phyloP scores from a whole-genome alignment of 1,140 invertebrate genomes.

The Leptinotarsa texana region DNA sequence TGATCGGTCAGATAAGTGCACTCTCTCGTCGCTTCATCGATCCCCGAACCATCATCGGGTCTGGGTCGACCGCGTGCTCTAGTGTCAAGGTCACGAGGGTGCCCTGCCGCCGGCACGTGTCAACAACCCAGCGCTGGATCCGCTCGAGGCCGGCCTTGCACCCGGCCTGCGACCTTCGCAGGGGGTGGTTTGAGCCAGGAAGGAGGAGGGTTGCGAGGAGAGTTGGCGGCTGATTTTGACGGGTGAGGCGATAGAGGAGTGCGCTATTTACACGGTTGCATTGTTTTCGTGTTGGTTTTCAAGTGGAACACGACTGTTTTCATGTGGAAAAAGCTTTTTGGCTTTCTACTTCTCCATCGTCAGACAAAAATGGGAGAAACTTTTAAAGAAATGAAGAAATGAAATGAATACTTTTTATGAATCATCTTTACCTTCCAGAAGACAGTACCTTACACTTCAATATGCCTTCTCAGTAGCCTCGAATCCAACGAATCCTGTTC shows the following conservation, averaged over 20 bases:
- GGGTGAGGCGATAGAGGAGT: neutral
- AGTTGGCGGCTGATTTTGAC: neutral
- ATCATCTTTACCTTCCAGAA: no score
- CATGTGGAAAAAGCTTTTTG: no score
- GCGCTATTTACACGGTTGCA: neutral
- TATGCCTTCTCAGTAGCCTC: no score
- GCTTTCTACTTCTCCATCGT: no score
- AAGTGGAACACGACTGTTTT: no score
- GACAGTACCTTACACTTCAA: no score
- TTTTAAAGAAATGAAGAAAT: no score
- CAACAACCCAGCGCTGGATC: neutral
- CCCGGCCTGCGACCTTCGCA: neutral
- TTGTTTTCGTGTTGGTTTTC: no score
- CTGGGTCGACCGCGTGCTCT: neutral
- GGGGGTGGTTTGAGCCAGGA: neutral
- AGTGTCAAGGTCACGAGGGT: constrained; percentile 1
- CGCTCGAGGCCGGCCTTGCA: neutral
- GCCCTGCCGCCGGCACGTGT: constrained; percentile 6
- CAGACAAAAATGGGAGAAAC: no score
- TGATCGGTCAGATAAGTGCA: neutral
- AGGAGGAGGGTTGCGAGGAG: neutral
- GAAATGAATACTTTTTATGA: no score
- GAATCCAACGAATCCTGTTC: no score
- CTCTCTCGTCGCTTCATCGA: neutral
- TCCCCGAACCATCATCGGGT: neutral